These are phyloP conservation scores for Acrocephalus kingi DNA, from an alignment of 2,113 vertebrate genomes.

Conservation along the genomic window DNA sequence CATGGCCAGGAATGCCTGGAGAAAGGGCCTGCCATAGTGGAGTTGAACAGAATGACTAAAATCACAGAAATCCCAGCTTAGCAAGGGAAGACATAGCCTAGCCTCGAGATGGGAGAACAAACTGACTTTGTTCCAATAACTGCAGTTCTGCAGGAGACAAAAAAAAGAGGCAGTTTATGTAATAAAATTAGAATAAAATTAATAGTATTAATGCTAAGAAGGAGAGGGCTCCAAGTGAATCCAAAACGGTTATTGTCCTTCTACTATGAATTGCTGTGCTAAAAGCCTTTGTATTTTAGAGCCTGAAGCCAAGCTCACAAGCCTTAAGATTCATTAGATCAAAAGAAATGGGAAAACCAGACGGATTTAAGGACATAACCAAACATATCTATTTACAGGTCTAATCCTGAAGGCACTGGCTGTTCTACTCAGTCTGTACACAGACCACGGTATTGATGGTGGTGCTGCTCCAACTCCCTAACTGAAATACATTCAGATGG, in stretches of 20 bases:
- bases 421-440: background rate
- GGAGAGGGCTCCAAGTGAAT: background rate
- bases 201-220: constrained; percentile 5
- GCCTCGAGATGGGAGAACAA: background rate
- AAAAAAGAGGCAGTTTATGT: background rate
- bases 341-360: constrained; percentile 59
- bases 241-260: constrained; percentile 1
- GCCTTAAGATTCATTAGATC: constrained; percentile 41
- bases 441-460: background rate
- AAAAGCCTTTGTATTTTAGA: constrained; percentile 39
- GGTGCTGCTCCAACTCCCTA: background rate
- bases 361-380: constrained; percentile 38
- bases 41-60: background rate
- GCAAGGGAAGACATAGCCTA: background rate
- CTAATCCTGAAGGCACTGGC: background rate
- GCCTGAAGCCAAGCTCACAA: constrained; percentile 48
- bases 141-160: background rate
- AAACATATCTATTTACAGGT: constrained; percentile 46
- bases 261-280: background rate
- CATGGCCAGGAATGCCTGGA: background rate
- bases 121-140: constrained; percentile 14
- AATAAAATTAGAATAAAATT: constrained; percentile 8
- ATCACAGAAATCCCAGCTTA: background rate
- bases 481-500: background rate
- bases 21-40: background rate